phyloP scores from a whole-genome alignment of 2,888 invertebrate species.

The Archips xylosteana region DNA sequence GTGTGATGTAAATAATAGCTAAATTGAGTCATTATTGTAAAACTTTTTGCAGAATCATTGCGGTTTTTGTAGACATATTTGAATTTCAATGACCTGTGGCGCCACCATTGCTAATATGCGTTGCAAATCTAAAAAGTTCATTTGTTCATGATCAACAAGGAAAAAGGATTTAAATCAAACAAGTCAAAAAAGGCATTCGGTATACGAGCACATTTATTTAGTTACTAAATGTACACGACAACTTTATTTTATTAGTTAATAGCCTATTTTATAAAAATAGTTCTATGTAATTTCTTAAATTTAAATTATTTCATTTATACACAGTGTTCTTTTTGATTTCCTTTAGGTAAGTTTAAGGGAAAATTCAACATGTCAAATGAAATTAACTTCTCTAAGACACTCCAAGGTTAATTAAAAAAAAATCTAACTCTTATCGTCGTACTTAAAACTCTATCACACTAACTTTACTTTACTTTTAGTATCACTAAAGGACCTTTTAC shows the following conservation, averaged over 20 bases:
- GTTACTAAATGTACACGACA: not conserved
- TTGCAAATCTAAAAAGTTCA: not conserved
- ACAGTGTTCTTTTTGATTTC: no score
- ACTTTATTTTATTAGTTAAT: not conserved
- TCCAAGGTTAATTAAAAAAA: no score
- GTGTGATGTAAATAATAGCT: not conserved
- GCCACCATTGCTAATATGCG: constrained; percentile 7
- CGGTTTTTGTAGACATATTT: constrained; percentile 17
- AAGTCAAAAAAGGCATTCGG: not conserved
- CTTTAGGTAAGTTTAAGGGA: no score
- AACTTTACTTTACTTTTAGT: no score
- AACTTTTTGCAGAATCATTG: constrained; percentile 18
- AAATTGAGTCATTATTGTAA: not conserved
- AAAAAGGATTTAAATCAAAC: not conserved
- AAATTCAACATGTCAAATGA: no score
- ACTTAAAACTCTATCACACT: no score
- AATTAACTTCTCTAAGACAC: no score
- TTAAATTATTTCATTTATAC: no score
- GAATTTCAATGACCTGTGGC: constrained; percentile 16
- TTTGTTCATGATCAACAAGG: constrained; percentile 1
- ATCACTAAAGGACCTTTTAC: no score
- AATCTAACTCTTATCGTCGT: no score
- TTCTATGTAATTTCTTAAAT: not conserved
- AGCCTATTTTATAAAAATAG: constrained; percentile 21
- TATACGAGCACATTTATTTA: not conserved